phyloP scores from a whole-genome alignment of 2,888 invertebrate genomes.

The Netelia melanura region DNA sequence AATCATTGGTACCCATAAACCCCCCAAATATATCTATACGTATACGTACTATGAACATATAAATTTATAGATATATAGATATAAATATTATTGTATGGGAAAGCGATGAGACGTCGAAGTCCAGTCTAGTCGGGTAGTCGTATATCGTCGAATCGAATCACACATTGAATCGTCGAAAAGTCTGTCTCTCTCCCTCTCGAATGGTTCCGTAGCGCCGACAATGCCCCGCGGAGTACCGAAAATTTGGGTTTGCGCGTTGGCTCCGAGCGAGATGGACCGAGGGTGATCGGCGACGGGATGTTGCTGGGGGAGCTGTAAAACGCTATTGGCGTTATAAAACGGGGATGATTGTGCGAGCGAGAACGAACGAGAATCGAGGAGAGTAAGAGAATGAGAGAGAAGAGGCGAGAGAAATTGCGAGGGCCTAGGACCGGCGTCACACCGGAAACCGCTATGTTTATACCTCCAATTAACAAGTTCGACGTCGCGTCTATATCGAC shows the following conservation, averaged over 20 bases:
- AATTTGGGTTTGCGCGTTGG: constrained; percentile 53
- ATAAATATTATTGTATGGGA: constrained; percentile 23
- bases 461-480: constrained; percentile 81
- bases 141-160: constrained; percentile 62
- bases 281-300: constrained; percentile 24
- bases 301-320: constrained; percentile 71
- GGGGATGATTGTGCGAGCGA: constrained; percentile 47
- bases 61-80: neutral
- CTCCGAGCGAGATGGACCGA: constrained; percentile 2
- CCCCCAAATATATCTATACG: neutral
- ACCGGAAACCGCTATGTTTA: constrained; percentile 78
- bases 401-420: constrained; percentile 41
- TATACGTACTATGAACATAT: neutral
- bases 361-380: constrained; percentile 13
- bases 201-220: constrained; percentile 48
- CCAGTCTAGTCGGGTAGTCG: constrained; percentile 51
- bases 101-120: constrained; percentile 52
- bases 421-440: constrained; percentile 68
- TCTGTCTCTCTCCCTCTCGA: constrained; percentile 39
- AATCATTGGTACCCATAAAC: constrained; percentile 10
- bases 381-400: constrained; percentile 16
- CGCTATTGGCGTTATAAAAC: constrained; percentile 77
- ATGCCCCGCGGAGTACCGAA: constrained; percentile 62
- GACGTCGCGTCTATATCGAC: constrained; percentile 54
- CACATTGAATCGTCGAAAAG: constrained; percentile 53